These are phyloP conservation scores for Micrasema longulum DNA, from an alignment of 1,140 invertebrate species.

Conservation along the genomic window DNA sequence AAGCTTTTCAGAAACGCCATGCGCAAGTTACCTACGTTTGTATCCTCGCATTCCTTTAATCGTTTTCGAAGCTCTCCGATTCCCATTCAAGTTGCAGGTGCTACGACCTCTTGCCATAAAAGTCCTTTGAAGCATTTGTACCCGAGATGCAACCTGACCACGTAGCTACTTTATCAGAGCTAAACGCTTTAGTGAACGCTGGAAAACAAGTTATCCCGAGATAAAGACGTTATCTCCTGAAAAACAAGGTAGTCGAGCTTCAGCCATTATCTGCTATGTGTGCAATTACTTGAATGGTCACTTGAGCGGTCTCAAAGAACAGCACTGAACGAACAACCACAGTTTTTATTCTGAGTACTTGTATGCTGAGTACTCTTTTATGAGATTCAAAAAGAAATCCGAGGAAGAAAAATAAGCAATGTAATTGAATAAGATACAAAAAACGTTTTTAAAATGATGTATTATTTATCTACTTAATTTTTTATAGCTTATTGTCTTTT, in stretches of 20 bases:
- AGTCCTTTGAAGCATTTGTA: neutral
- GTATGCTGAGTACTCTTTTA: too few species aligned
- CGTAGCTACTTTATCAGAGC: slow-evolving; percentile 9
- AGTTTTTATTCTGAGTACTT: too few species aligned
- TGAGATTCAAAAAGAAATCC: too few species aligned
- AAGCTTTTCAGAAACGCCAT: too few species aligned
- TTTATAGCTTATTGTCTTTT: too few species aligned
- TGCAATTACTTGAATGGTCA: slow-evolving; percentile 23
- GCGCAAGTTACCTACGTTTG: too few species aligned
- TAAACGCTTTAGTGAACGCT: neutral
- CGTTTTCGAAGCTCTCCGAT: too few species aligned
- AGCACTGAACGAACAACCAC: too few species aligned
- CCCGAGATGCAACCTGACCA: slow-evolving; percentile 8
- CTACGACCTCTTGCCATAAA: slow-evolving; percentile 18
- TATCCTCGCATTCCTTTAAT: neutral
- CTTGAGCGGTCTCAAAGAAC: slow-evolving; percentile 4
- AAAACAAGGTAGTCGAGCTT: neutral
- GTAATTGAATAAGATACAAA: too few species aligned
- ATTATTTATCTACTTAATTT: too few species aligned
- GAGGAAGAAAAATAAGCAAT: too few species aligned
- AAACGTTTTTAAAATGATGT: too few species aligned
- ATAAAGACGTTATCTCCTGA: neutral
- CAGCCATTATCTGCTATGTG: neutral
- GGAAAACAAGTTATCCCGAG: slow-evolving; percentile 9
- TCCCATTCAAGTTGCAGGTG: slow-evolving; percentile 7